phyloP scores from a whole-genome alignment of 2,113 vertebrate genomes.

The Macquaria australasica region DNA sequence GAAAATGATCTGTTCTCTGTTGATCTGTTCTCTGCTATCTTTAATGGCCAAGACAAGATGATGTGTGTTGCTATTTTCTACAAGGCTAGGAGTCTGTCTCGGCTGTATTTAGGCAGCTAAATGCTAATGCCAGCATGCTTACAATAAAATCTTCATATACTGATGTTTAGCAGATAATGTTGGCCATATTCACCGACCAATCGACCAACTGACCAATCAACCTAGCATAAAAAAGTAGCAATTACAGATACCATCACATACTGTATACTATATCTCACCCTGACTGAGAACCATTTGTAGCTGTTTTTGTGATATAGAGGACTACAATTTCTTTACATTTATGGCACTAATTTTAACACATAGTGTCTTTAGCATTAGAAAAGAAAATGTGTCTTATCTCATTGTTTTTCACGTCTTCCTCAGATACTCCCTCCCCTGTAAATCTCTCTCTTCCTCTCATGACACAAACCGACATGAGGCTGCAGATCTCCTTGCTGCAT shows the following conservation, averaged over 20 bases:
- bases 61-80: neutral
- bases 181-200: neutral
- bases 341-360: neutral
- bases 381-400: neutral
- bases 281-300: neutral
- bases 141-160: too few relatives aligned
- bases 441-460: slow-evolving; percentile 4
- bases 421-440: neutral
- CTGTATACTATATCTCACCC: neutral
- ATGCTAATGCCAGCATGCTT: too few relatives aligned
- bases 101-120: too few relatives aligned
- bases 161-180: neutral
- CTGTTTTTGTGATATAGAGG: neutral
- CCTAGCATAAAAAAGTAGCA: neutral
- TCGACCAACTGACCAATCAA: neutral
- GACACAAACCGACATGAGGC: slow-evolving; percentile 8
- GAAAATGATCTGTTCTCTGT: neutral
- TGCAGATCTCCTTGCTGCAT: slow-evolving; percentile 24
- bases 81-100: neutral
- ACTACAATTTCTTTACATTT: neutral
- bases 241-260: neutral
- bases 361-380: neutral
- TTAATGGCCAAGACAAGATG: neutral
- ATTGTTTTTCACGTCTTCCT: neutral
- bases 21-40: neutral